A percentile compares a stretch with the other conserved stretches of the same genome.
Evolutionary conservation across 53 echinoderm and acorn worm genomes (phyloP).

Genomic region (Crossaster papposus): DNA sequence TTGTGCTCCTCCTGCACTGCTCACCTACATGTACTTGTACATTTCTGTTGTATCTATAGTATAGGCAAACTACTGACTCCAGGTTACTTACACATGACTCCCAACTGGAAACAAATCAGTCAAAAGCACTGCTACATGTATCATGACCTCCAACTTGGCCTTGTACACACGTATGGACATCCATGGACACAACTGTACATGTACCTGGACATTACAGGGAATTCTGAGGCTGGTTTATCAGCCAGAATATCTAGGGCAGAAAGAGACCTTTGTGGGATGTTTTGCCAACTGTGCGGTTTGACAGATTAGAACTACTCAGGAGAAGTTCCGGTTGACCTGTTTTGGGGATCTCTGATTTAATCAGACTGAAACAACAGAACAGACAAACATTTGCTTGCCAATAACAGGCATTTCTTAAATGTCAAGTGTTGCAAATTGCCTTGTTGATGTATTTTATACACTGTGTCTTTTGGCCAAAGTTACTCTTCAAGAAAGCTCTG

Average conservation of each 20-base stretch:
- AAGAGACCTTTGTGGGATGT: neutral
- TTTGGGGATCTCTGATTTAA: neutral
- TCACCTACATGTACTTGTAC: neutral
- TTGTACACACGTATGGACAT: neutral
- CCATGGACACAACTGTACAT: too few species aligned
- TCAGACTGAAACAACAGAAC: neutral
- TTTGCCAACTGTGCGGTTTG: constrained; percentile 1
- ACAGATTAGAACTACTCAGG: too few species aligned
- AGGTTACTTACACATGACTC: neutral
- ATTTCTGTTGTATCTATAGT: neutral
- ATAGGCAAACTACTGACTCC: neutral
- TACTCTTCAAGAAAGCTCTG: too few species aligned
- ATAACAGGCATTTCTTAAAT: too few species aligned
- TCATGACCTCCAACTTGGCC: neutral
- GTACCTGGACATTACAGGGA: neutral
- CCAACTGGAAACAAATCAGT: constrained; percentile 16
- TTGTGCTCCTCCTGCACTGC: too few species aligned
- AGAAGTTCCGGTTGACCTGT: neutral
- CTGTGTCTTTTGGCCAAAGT: too few species aligned
- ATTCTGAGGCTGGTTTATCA: neutral
- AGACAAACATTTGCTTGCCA: too few species aligned
- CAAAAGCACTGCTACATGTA: constrained; percentile 28
- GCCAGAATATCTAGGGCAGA: neutral
- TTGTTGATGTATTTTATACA: too few species aligned
- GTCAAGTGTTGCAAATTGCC: too few species aligned